Percentiles rank a stretch among this genome's conserved stretches.
These are phyloP conservation scores for Pipistrellus nathusii DNA, from an alignment of 2,797 vertebrate genomes.

Conservation along the genomic window DNA sequence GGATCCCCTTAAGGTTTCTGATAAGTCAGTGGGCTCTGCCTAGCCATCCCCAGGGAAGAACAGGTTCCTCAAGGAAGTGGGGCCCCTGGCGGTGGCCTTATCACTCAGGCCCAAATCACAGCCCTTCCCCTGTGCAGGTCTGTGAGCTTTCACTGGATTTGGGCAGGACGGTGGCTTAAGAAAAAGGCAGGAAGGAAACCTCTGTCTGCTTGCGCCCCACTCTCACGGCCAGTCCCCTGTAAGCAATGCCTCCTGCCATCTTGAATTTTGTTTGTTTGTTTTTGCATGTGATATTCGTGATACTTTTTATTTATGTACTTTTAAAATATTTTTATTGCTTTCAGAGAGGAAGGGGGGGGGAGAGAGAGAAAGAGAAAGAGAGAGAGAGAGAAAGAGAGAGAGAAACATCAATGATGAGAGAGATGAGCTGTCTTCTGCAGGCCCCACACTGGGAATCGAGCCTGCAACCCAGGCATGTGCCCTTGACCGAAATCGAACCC, in stretches of 20 bases:
- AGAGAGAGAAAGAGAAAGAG: too few relatives aligned
- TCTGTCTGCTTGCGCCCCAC: not conserved
- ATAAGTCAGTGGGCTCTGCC: not conserved
- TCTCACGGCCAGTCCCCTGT: not conserved
- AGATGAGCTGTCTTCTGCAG: too few relatives aligned
- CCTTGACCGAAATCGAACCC: too few relatives aligned
- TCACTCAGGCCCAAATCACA: not conserved
- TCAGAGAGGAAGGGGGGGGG: too few relatives aligned
- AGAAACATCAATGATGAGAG: too few relatives aligned
- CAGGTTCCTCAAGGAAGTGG: not conserved
- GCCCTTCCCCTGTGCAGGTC: not conserved
- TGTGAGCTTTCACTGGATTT: not conserved
- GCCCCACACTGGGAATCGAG: too few relatives aligned
- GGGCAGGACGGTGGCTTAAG: not conserved
- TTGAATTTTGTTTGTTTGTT: not conserved
- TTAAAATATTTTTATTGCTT: too few relatives aligned
- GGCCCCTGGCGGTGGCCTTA: not conserved
- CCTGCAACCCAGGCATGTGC: too few relatives aligned
- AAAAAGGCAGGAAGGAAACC: not conserved
- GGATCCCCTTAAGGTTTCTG: not conserved
- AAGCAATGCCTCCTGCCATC: not conserved
- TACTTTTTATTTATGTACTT: too few relatives aligned
- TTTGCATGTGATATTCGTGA: too few relatives aligned
- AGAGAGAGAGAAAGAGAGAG: too few relatives aligned
- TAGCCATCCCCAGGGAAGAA: not conserved